Evolutionary conservation across 2,113 vertebrate genomes (phyloP).

Genomic region (Erythrocercus mccallii): DNA sequence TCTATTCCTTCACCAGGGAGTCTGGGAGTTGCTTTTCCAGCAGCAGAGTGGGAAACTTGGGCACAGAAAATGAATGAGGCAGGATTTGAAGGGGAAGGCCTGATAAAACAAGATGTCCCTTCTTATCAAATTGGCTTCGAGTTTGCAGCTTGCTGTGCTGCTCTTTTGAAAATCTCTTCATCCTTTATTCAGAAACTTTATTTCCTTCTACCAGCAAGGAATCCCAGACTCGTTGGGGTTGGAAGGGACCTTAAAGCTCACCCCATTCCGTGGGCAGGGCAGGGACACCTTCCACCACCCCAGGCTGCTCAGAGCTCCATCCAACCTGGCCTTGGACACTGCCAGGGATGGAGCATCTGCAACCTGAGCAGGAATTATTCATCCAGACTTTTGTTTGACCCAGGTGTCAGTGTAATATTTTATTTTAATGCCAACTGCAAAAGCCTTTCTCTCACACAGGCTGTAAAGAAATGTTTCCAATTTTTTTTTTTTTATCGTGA

Average conservation of each 20-base stretch:
- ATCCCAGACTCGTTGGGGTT: background rate
- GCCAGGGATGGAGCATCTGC: background rate
- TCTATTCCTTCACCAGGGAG: accelerated
- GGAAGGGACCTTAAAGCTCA: background rate
- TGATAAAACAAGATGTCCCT: background rate
- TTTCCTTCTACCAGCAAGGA: background rate
- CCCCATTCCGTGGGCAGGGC: background rate
- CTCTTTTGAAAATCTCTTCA: accelerated
- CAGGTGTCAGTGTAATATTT: background rate
- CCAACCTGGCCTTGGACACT: background rate
- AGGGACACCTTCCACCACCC: background rate
- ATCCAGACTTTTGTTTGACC: background rate
- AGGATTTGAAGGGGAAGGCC: background rate
- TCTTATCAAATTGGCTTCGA: accelerated
- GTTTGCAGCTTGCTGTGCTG: background rate
- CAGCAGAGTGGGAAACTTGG: background rate
- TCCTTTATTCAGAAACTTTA: background rate
- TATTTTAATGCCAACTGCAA: background rate
- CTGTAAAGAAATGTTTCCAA: accelerated
- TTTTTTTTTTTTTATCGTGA: too few relatives aligned
- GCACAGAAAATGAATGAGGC: accelerated
- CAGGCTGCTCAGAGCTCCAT: background rate
- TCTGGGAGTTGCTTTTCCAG: background rate
- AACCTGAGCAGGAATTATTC: background rate
- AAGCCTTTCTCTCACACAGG: background rate